These are phyloP conservation scores for Agrochola lychnidis DNA, from an alignment of 2,888 invertebrate species.

Conservation along the genomic window DNA sequence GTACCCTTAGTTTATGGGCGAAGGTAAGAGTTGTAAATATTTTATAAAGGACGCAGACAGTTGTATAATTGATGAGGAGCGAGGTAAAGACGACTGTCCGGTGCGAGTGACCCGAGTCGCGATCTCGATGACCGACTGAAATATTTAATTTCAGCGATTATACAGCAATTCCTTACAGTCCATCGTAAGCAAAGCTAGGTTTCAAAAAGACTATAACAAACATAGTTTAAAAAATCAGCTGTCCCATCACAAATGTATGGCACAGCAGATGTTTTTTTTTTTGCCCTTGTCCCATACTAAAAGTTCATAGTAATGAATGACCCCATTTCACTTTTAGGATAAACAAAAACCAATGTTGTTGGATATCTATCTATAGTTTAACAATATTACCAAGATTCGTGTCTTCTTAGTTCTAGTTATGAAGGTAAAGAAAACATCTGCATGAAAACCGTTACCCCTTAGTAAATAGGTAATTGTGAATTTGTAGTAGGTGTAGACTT, in stretches of 20 bases:
- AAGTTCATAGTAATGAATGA: neutral
- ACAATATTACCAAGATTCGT: neutral
- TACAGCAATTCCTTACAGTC: neutral
- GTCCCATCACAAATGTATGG: too few species aligned
- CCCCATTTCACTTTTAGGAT: neutral
- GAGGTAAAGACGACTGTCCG: conserved; percentile 69
- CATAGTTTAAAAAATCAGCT: neutral
- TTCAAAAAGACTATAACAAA: neutral
- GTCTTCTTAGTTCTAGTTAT: neutral
- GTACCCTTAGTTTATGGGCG: conserved; percentile 73
- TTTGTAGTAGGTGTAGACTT: neutral
- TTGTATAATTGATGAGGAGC: conserved; percentile 67
- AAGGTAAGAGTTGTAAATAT: conserved; percentile 80
- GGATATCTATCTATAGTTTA: neutral
- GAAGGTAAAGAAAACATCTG: neutral
- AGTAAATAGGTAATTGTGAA: neutral
- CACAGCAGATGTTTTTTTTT: neutral
- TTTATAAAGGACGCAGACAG: conserved; percentile 73
- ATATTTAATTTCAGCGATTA: conserved; percentile 48
- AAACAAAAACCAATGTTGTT: neutral
- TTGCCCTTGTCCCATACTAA: neutral
- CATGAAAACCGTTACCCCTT: neutral
- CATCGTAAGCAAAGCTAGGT: neutral
- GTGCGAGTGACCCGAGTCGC: conserved; percentile 42
- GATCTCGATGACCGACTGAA: conserved; percentile 49